These are phyloP conservation scores for Rhinichthys klamathensis DNA, from an alignment of 2,113 vertebrate species.

Conservation along the genomic window DNA sequence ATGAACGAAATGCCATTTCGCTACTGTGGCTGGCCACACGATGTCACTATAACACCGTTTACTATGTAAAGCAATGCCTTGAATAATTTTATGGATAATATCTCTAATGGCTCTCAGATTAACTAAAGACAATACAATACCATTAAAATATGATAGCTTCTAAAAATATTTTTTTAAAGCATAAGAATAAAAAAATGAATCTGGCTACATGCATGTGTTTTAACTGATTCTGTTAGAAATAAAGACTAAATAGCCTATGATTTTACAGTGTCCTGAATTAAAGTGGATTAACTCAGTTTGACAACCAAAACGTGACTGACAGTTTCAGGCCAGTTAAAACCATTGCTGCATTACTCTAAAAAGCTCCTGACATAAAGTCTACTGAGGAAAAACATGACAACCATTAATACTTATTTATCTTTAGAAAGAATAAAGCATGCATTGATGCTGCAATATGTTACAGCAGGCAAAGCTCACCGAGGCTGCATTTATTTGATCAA, in stretches of 20 bases:
- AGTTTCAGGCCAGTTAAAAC: constrained; percentile 25
- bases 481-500: neutral
- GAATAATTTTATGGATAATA: neutral
- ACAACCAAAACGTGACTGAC: constrained; percentile 16
- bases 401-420: neutral
- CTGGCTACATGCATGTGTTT: neutral
- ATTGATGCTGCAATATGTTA: neutral
- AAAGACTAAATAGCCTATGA: neutral
- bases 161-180: neutral
- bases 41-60: constrained; percentile 43
- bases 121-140: neutral
- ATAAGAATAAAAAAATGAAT: neutral
- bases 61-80: neutral
- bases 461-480: neutral
- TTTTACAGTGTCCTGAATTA: neutral
- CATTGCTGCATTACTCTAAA: neutral
- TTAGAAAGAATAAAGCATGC: neutral
- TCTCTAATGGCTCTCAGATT: neutral
- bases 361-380: constrained; percentile 1
- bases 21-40: constrained; percentile 22
- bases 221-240: neutral
- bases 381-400: neutral
- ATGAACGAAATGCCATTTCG: neutral
- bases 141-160: neutral
- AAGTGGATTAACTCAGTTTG: neutral